These are phyloP conservation scores for Anoplopoma fimbria DNA, from an alignment of 2,113 vertebrate species.

Conservation along the genomic window DNA sequence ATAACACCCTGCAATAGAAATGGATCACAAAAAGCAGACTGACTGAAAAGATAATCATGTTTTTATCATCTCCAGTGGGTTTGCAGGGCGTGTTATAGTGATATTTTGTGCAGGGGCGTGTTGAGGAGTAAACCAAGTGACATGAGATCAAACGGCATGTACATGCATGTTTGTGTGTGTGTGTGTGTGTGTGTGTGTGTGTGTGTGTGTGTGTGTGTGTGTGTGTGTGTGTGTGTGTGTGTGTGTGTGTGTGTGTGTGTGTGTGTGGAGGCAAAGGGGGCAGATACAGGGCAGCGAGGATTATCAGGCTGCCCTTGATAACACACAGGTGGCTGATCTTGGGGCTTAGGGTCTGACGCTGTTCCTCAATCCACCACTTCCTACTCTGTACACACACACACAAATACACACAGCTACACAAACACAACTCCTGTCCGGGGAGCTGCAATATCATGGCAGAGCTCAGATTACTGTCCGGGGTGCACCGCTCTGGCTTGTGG, in stretches of 20 bases:
- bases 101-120: conserved; percentile 15
- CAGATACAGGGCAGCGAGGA: conserved; percentile 65
- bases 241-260: conserved; percentile 37
- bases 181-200: conserved; percentile 10
- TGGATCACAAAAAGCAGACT: conserved; percentile 33
- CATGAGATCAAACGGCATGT: conserved; percentile 53
- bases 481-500: conserved; percentile 46
- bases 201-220: conserved; percentile 13
- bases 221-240: neutral
- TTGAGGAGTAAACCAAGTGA: conserved; percentile 46
- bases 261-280: conserved; percentile 48
- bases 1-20: conserved; percentile 46
- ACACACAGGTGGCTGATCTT: conserved; percentile 81
- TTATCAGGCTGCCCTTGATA: conserved; percentile 73
- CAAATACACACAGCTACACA: conserved; percentile 52
- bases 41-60: conserved; percentile 41
- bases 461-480: conserved; percentile 64
- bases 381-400: conserved; percentile 51
- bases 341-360: conserved; percentile 66
- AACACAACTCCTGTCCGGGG: conserved; percentile 58
- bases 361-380: conserved; percentile 66
- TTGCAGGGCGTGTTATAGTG: conserved; percentile 18
- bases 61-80: conserved; percentile 20
- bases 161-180: neutral
- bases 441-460: conserved; percentile 52